Percentiles rank a stretch among this genome's conserved stretches.
These are phyloP conservation scores for Falco novaeseelandiae DNA, from an alignment of 2,797 vertebrate species.

Conservation along the genomic window DNA sequence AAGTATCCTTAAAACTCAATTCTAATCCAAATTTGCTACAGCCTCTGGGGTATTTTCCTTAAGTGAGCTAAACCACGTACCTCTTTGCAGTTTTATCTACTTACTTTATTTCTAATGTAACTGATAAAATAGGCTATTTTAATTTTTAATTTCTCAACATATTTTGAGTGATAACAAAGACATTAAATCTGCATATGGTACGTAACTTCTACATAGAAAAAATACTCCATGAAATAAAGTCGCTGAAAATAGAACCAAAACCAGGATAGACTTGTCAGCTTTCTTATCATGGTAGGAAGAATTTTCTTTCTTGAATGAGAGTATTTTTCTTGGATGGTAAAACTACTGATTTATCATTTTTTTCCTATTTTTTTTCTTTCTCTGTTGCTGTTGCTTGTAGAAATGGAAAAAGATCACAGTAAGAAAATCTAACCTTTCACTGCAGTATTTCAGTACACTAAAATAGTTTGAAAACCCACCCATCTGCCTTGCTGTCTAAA, in stretches of 20 bases:
- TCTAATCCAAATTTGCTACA: background rate
- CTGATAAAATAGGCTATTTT: background rate
- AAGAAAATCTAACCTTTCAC: background rate
- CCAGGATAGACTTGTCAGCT: background rate
- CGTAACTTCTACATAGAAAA: background rate
- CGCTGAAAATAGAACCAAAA: background rate
- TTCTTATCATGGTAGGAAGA: background rate
- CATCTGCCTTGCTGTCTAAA: background rate
- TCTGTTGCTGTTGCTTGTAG: background rate
- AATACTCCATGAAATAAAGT: background rate
- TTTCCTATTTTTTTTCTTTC: background rate
- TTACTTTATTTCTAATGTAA: background rate
- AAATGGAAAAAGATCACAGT: background rate
- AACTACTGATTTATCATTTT: slow-evolving; percentile 13
- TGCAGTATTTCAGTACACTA: background rate
- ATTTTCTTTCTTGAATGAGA: background rate
- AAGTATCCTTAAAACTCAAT: background rate
- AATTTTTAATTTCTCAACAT: background rate
- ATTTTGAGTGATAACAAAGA: background rate
- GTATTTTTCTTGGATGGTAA: background rate
- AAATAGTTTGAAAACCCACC: background rate
- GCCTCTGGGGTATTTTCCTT: background rate
- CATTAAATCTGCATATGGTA: background rate
- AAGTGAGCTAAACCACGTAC: background rate
- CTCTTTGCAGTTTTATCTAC: background rate